A percentile compares a stretch with the other conserved stretches of the same genome.
Evolutionary conservation across 2,113 vertebrate genomes (phyloP).

Genomic region (Hoplias malabaricus): DNA sequence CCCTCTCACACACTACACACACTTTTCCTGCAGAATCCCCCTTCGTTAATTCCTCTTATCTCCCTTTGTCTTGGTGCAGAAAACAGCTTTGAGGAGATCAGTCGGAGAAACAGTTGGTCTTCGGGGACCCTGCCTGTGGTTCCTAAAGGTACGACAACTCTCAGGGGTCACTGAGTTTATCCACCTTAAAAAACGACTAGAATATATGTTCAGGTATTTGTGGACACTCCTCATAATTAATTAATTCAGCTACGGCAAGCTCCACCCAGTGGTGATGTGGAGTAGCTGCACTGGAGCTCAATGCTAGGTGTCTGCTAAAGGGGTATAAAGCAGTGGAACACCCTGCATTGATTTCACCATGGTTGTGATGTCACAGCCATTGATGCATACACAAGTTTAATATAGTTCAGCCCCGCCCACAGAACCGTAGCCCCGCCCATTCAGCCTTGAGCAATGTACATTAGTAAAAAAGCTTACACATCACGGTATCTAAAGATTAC

Average conservation of each 20-base stretch:
- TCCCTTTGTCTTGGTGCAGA: conserved; percentile 61
- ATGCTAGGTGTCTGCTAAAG: too few relatives aligned
- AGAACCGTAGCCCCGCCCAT: background rate
- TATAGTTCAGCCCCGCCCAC: background rate
- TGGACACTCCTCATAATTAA: too few relatives aligned
- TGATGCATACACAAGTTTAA: background rate
- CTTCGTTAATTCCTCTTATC: conserved; percentile 40
- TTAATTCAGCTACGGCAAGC: too few relatives aligned
- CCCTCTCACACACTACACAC: conserved; percentile 61
- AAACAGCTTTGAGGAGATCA: conserved; percentile 75
- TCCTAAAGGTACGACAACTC: conserved; percentile 67
- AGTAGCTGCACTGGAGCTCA: too few relatives aligned
- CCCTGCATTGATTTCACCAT: background rate
- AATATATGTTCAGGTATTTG: too few relatives aligned
- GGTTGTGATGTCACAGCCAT: background rate
- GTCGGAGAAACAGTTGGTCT: conserved; percentile 76
- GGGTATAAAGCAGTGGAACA: background rate
- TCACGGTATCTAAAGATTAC: too few relatives aligned
- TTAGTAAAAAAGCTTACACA: too few relatives aligned
- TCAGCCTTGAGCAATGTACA: background rate
- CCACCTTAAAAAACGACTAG: too few relatives aligned
- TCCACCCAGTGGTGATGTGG: too few relatives aligned
- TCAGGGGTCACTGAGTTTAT: background rate
- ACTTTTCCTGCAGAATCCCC: conserved; percentile 30
- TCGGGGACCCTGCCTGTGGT: conserved; percentile 65